These are phyloP conservation scores for Lepus europaeus DNA, from an alignment of 2,113 vertebrate genomes.

Conservation along the genomic window DNA sequence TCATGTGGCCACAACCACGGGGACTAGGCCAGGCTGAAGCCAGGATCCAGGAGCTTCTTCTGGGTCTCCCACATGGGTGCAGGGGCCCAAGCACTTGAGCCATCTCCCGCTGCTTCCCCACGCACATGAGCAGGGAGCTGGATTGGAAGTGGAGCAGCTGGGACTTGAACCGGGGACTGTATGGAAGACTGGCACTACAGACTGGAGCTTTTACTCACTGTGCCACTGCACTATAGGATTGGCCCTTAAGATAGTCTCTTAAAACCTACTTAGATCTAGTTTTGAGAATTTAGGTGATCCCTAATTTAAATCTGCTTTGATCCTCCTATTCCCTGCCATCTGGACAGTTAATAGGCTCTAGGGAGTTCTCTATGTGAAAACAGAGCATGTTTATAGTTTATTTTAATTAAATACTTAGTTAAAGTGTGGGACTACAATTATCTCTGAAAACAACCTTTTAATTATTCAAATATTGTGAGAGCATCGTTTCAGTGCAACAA, in stretches of 20 bases:
- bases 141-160: too few species aligned
- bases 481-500: constrained; percentile 21
- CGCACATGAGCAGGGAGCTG: too few species aligned
- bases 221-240: too few species aligned
- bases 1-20: too few species aligned
- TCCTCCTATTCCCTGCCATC: constrained; percentile 25
- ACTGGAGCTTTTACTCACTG: too few species aligned
- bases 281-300: constrained; percentile 53
- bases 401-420: constrained; percentile 74
- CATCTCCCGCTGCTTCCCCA: too few species aligned
- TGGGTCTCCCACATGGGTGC: too few species aligned
- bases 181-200: too few species aligned
- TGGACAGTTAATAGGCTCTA: constrained; percentile 22
- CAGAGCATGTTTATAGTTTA: constrained; percentile 72
- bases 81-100: too few species aligned
- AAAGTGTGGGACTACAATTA: constrained; percentile 71
- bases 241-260: not conserved
- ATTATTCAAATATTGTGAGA: constrained; percentile 69
- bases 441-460: constrained; percentile 69
- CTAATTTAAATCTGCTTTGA: constrained; percentile 60
- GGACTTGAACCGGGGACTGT: too few species aligned
- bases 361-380: constrained; percentile 43
- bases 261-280: not conserved
- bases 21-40: too few species aligned
- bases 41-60: too few species aligned